Percentiles rank a stretch among this genome's conserved stretches.
Conservation (phyloP, 1,140 invertebrate genomes). For the Lepidurus couesii region DNA sequence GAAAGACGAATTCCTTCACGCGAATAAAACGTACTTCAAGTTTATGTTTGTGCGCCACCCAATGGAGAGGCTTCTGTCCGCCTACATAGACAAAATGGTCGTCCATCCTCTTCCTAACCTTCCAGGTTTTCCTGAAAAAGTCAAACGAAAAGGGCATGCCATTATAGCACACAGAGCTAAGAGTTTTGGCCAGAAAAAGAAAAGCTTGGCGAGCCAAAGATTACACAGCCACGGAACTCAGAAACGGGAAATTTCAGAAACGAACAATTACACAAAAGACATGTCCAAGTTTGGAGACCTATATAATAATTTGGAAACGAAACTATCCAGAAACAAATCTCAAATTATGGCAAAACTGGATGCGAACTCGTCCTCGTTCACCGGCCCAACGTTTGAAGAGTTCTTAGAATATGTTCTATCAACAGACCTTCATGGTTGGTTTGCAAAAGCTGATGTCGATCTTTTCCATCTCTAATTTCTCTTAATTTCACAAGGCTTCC, state of each 20-base stretch:
- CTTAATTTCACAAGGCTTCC: neutral
- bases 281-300: neutral
- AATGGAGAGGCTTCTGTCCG: constrained; percentile 42
- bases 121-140: constrained; percentile 26
- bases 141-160: constrained; percentile 31
- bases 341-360: neutral
- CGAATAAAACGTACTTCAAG: constrained; percentile 41
- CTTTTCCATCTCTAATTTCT: neutral
- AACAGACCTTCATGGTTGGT: constrained; percentile 35
- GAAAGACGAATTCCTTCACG: constrained; percentile 37
- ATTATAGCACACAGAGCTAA: constrained; percentile 34
- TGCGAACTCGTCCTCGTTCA: too few species aligned
- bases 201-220: neutral
- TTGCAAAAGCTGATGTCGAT: neutral
- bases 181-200: neutral
- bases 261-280: neutral
- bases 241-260: neutral
- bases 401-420: constrained; percentile 41
- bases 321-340: neutral
- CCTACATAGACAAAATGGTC: constrained; percentile 41
- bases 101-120: neutral
- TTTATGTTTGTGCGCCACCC: constrained; percentile 43
- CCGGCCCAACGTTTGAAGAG: constrained; percentile 39
- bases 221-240: neutral
- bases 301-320: neutral